phyloP scores from a whole-genome alignment of 2,888 invertebrate genomes.

The Lymantria dispar region DNA sequence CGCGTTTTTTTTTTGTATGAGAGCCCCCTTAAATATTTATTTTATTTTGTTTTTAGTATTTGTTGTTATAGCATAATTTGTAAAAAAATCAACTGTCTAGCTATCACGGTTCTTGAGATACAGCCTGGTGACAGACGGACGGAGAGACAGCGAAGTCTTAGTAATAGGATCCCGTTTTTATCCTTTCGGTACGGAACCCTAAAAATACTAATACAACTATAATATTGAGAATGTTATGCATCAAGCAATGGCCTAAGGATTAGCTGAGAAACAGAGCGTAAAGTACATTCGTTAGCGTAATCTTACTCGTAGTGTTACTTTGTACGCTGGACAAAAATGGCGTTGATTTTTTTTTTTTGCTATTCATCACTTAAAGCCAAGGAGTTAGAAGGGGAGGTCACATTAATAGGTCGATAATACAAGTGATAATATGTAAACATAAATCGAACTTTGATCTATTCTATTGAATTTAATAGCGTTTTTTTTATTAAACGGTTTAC shows the following conservation, averaged over 20 bases:
- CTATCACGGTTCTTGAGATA: too few species aligned
- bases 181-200: too few species aligned
- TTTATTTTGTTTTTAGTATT: too few species aligned
- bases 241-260: neutral
- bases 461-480: too few species aligned
- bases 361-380: slow-evolving; percentile 6
- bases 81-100: too few species aligned
- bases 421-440: neutral
- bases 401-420: neutral
- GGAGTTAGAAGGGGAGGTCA: slow-evolving; percentile 27
- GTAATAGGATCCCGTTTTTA: too few species aligned
- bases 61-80: too few species aligned
- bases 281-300: neutral
- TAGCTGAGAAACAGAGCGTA: neutral
- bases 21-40: too few species aligned
- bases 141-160: too few species aligned
- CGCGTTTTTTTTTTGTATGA: too few species aligned
- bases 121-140: too few species aligned
- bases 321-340: neutral
- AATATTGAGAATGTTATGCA: neutral
- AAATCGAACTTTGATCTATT: neutral
- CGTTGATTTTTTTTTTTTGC: neutral
- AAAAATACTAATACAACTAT: too few species aligned
- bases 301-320: neutral
- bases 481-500: neutral